These are phyloP conservation scores for Eublepharis macularius DNA, from an alignment of 2,113 vertebrate species.

Conservation along the genomic window DNA sequence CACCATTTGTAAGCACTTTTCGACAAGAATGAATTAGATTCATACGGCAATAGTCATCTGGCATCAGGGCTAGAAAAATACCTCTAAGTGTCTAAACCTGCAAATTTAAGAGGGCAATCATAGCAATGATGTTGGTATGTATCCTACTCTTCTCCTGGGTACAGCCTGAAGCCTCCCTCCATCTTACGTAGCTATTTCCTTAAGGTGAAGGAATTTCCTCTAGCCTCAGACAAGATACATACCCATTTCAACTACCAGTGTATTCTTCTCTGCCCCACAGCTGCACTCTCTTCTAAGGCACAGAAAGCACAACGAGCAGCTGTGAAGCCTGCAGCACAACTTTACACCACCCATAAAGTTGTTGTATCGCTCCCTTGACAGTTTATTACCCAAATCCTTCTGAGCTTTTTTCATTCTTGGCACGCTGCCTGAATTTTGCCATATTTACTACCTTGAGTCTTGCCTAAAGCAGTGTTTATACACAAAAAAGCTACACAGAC, in stretches of 20 bases:
- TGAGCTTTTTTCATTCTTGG: neutral
- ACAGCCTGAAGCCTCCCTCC: too few relatives aligned
- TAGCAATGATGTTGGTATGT: neutral
- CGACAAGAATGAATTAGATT: neutral
- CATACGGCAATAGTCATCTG: neutral
- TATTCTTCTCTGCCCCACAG: neutral
- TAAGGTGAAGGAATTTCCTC: too few relatives aligned
- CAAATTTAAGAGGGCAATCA: neutral
- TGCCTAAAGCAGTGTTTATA: neutral
- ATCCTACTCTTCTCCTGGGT: too few relatives aligned
- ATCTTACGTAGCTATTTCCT: too few relatives aligned
- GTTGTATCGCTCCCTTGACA: neutral
- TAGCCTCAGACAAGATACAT: too few relatives aligned
- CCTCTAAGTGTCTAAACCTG: neutral
- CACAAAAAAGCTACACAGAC: neutral
- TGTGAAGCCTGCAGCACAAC: neutral
- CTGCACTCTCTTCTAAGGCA: neutral
- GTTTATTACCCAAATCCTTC: neutral
- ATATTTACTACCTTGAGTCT: neutral
- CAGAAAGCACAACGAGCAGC: neutral
- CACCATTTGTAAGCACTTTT: neutral
- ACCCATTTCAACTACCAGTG: neutral
- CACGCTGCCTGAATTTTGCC: neutral
- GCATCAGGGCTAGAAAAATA: conserved; percentile 21
- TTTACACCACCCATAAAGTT: neutral